Conservation (phyloP, 2,113 vertebrate species). For the Podarcis raffonei region DNA sequence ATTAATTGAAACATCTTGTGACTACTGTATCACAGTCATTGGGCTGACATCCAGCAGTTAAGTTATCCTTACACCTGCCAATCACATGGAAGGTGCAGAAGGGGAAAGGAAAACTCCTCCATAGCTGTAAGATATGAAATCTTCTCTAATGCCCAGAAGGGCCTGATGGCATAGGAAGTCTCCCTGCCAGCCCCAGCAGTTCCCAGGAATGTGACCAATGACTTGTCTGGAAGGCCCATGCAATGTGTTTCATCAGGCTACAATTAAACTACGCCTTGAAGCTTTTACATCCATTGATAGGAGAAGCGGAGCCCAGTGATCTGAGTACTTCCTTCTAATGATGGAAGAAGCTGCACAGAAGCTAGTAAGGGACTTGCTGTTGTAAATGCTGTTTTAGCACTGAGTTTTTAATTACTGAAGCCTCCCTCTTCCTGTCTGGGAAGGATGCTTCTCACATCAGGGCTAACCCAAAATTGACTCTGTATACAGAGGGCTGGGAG, state of each 20-base stretch:
- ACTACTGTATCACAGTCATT: not conserved
- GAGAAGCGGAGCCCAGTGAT: not conserved
- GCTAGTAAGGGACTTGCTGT: not conserved
- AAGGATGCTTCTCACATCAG: too few species aligned
- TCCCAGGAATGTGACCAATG: not conserved
- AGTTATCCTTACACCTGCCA: not conserved
- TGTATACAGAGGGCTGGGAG: not conserved
- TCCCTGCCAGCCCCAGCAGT: not conserved
- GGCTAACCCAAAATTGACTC: not conserved
- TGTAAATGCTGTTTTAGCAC: not conserved
- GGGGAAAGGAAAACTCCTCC: too few species aligned
- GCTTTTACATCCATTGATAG: not conserved
- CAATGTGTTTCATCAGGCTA: not conserved
- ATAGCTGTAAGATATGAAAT: not conserved
- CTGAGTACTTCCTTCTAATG: not conserved
- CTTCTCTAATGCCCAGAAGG: not conserved
- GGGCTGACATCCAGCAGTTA: not conserved
- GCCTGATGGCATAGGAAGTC: not conserved
- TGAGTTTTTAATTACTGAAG: not conserved
- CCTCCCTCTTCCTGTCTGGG: not conserved
- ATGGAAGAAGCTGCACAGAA: not conserved
- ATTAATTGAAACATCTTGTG: not conserved
- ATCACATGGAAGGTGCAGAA: not conserved
- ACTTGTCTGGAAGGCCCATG: not conserved
- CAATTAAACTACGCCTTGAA: not conserved